phyloP scores from a whole-genome alignment of 2,888 invertebrate genomes.

The Congeria kusceri region DNA sequence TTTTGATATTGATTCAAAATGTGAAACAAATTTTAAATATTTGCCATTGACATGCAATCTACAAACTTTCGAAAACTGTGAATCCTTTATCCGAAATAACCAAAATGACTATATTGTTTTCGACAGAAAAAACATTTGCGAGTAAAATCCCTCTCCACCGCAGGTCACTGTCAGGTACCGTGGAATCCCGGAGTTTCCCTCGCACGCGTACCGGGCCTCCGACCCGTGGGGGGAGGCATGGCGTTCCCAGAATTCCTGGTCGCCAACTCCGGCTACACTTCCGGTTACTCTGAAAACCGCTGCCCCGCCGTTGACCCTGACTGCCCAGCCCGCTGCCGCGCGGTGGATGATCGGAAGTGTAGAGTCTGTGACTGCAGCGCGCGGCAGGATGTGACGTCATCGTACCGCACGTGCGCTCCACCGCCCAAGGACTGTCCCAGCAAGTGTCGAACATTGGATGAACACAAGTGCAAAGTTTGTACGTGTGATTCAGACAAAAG shows the following conservation, averaged over 20 bases:
- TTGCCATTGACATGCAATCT: too few relatives aligned
- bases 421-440: slow-evolving; percentile 4
- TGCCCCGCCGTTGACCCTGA: slow-evolving; percentile 9
- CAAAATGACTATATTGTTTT: too few relatives aligned
- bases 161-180: not conserved
- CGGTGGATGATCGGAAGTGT: not conserved
- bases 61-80: too few relatives aligned
- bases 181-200: slow-evolving; percentile 9
- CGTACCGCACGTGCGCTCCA: not conserved
- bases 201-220: slow-evolving; percentile 19
- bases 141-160: too few relatives aligned
- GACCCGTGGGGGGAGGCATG: slow-evolving; percentile 3
- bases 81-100: too few relatives aligned
- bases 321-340: slow-evolving; percentile 9
- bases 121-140: too few relatives aligned
- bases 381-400: too few relatives aligned
- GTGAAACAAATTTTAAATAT: too few relatives aligned
- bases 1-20: too few relatives aligned
- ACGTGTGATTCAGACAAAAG: not conserved
- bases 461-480: slow-evolving; percentile 18
- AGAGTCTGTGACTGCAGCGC: slow-evolving; percentile 14
- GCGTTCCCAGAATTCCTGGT: slow-evolving; percentile 15
- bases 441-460: slow-evolving; percentile 10
- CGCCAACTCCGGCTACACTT: not conserved
- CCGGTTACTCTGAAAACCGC: not conserved